phyloP scores from a whole-genome alignment of 2,113 vertebrate species.

The Daboia siamensis region DNA sequence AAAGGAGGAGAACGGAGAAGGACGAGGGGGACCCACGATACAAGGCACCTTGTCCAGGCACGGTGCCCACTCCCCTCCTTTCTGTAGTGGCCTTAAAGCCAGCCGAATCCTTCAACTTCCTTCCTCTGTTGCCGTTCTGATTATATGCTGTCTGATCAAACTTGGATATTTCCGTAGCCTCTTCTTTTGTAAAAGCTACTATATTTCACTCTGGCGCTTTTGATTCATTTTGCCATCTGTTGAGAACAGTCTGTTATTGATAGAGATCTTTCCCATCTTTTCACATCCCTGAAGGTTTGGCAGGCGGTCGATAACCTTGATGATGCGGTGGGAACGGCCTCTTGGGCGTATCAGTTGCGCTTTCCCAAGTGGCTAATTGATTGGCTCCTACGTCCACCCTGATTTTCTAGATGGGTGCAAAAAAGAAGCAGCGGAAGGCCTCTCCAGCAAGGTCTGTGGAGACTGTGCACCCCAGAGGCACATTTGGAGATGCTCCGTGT shows the following conservation, averaged over 20 bases:
- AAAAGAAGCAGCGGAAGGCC: not conserved
- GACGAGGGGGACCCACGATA: not conserved
- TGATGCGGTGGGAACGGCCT: conserved; percentile 58
- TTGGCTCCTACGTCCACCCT: conserved; percentile 32
- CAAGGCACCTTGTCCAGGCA: no score
- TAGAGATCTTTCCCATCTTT: conserved; percentile 68
- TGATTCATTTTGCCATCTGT: conserved; percentile 78
- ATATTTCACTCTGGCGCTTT: conserved; percentile 67
- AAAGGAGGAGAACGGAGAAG: not conserved
- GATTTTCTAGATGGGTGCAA: conserved; percentile 15
- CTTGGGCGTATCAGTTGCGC: conserved; percentile 58
- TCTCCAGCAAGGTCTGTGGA: not conserved
- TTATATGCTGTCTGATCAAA: conserved; percentile 52
- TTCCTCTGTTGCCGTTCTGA: conserved; percentile 2
- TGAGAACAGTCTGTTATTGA: conserved; percentile 69
- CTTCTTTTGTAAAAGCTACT: conserved; percentile 63
- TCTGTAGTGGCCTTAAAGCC: not conserved
- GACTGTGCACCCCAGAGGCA: not conserved
- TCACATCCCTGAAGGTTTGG: conserved; percentile 65
- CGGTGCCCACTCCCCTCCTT: not conserved
- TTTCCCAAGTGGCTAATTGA: conserved; percentile 59
- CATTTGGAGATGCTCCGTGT: not conserved
- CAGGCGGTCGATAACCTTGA: conserved; percentile 74
- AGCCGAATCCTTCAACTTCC: not conserved
- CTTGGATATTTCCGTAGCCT: conserved; percentile 52